phyloP scores from a whole-genome alignment of 1,140 invertebrate genomes.

The Drusus annulatus region DNA sequence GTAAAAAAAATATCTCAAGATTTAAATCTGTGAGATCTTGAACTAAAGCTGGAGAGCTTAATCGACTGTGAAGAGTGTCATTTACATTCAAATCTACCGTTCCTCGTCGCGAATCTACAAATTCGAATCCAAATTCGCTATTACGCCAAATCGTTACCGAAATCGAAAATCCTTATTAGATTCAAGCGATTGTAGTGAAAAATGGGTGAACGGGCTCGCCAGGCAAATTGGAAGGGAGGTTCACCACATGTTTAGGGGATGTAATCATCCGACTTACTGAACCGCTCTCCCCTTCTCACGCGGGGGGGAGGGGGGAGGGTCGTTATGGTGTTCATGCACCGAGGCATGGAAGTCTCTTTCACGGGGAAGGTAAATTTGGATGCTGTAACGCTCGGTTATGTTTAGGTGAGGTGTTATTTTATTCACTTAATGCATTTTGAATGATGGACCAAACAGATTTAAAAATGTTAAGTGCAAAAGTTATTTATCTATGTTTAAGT shows the following conservation, averaged over 20 bases:
- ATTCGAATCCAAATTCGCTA: background rate
- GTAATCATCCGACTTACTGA: conserved; percentile 11
- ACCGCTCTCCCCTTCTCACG: background rate
- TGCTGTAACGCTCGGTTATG: too few species aligned
- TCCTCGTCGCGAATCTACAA: background rate
- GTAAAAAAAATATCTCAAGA: too few species aligned
- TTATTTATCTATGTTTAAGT: too few species aligned
- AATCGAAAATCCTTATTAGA: conserved; percentile 29
- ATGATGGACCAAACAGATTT: too few species aligned
- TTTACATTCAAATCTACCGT: too few species aligned
- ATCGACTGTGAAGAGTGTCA: too few species aligned
- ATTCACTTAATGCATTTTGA: too few species aligned
- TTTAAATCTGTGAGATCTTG: too few species aligned
- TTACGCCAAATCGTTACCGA: background rate
- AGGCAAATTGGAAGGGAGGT: background rate
- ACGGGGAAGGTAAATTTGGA: background rate
- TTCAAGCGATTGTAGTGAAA: conserved; percentile 12
- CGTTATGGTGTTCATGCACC: conserved; percentile 1
- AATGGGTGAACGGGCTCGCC: background rate
- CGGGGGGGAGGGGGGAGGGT: background rate
- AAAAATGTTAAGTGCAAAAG: too few species aligned
- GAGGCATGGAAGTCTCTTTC: background rate
- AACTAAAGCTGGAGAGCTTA: too few species aligned
- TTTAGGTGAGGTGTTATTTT: too few species aligned
- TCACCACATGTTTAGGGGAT: background rate